These are phyloP conservation scores for Orthosia cruda DNA, from an alignment of 2,888 invertebrate genomes.

Conservation along the genomic window DNA sequence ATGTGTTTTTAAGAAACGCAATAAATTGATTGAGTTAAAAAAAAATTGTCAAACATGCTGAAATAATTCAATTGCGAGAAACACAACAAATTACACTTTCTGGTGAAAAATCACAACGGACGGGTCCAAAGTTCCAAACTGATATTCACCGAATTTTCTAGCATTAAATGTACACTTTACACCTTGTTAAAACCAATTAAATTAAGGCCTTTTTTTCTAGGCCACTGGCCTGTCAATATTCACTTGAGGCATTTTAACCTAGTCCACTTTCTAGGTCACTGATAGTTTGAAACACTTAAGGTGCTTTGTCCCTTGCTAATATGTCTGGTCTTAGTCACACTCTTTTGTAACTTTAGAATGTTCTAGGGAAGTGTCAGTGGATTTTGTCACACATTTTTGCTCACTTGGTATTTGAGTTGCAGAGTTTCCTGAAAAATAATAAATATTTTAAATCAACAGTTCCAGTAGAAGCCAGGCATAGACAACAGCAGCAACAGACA, in stretches of 20 bases:
- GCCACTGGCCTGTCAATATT: constrained; percentile 28
- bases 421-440: neutral
- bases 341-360: constrained; percentile 72
- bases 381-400: too few relatives aligned
- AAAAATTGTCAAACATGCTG: neutral
- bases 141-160: constrained; percentile 57
- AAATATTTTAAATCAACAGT: neutral
- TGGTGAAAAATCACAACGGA: constrained; percentile 50
- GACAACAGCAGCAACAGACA: too few relatives aligned
- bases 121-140: constrained; percentile 59
- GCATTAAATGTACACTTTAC: constrained; percentile 53
- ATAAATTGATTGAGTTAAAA: constrained; percentile 16
- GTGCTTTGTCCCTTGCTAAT: constrained; percentile 39
- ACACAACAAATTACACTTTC: constrained; percentile 19
- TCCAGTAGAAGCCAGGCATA: too few relatives aligned
- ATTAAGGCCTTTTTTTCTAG: constrained; percentile 17
- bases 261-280: constrained; percentile 30
- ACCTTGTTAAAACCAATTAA: constrained; percentile 23
- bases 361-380: too few relatives aligned
- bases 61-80: constrained; percentile 33
- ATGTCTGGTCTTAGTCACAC: constrained; percentile 72
- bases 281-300: constrained; percentile 18
- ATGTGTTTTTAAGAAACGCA: neutral
- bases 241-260: constrained; percentile 28
- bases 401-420: too few relatives aligned